Conservation (phyloP, 2,888 invertebrate genomes). For the Atherix ibis region DNA sequence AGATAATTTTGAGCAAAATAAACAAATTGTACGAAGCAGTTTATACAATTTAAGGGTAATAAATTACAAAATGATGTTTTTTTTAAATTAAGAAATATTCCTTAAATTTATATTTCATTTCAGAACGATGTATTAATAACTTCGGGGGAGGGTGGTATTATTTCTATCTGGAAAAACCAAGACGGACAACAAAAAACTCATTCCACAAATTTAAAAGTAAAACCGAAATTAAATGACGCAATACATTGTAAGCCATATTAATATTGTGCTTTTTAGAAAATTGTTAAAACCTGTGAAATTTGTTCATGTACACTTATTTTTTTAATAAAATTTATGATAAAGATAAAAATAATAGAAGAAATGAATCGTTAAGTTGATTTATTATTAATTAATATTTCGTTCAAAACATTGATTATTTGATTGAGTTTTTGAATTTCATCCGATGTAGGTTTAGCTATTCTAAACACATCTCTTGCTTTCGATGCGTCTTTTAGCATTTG, state of each 20-base stretch:
- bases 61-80: neutral
- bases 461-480: neutral
- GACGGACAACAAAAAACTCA: neutral
- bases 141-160: neutral
- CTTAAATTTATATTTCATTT: neutral
- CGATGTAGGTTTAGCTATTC: neutral
- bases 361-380: too few species aligned
- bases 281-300: neutral
- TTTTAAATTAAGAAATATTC: neutral
- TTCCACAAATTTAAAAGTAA: neutral
- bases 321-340: too few species aligned
- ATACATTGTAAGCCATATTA: conserved; percentile 1
- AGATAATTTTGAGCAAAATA: neutral
- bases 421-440: neutral
- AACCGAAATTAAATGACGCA: neutral
- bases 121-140: neutral
- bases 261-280: neutral
- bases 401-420: neutral
- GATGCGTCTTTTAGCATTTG: too few species aligned
- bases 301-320: too few species aligned
- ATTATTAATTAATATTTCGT: neutral
- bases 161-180: neutral
- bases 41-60: neutral
- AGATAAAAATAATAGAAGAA: neutral
- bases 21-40: neutral